Evolutionary conservation across 2,888 invertebrate species (phyloP).

Genomic region (Mimumesa dahlbomi): DNA sequence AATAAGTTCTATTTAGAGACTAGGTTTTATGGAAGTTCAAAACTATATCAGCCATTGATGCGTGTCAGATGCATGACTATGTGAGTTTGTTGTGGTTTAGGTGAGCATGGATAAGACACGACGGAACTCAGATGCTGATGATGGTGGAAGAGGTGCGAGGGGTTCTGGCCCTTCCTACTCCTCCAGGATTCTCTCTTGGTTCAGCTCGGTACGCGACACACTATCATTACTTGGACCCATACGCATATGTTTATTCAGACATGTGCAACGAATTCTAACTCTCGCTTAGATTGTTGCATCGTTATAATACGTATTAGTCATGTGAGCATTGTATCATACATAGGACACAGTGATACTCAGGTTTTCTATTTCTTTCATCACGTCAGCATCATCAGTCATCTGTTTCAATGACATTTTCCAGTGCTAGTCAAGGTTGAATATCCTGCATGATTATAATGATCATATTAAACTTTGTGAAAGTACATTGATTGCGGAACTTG

Average conservation of each 20-base stretch:
- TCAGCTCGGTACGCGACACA: slow-evolving; percentile 80
- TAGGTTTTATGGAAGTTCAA: slow-evolving; percentile 19
- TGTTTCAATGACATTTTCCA: slow-evolving; percentile 31
- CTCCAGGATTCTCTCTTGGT: slow-evolving; percentile 79
- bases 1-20: neutral
- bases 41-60: slow-evolving; percentile 28
- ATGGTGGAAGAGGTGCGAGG: slow-evolving; percentile 75
- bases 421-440: slow-evolving; percentile 6
- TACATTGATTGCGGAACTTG: neutral
- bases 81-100: slow-evolving; percentile 79
- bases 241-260: slow-evolving; percentile 71
- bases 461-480: neutral
- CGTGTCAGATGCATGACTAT: slow-evolving; percentile 65
- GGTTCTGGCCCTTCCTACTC: slow-evolving; percentile 77
- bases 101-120: slow-evolving; percentile 79
- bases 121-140: slow-evolving; percentile 77
- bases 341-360: slow-evolving; percentile 30
- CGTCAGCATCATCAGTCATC: slow-evolving; percentile 47
- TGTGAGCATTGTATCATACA: slow-evolving; percentile 38
- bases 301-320: slow-evolving; percentile 46
- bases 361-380: slow-evolving; percentile 51
- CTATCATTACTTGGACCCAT: slow-evolving; percentile 79
- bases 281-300: slow-evolving; percentile 55
- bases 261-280: slow-evolving; percentile 53
- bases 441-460: slow-evolving; percentile 40